These are phyloP conservation scores for Drosophila asahinai DNA, from an alignment of 1,140 invertebrate genomes.

Conservation along the genomic window DNA sequence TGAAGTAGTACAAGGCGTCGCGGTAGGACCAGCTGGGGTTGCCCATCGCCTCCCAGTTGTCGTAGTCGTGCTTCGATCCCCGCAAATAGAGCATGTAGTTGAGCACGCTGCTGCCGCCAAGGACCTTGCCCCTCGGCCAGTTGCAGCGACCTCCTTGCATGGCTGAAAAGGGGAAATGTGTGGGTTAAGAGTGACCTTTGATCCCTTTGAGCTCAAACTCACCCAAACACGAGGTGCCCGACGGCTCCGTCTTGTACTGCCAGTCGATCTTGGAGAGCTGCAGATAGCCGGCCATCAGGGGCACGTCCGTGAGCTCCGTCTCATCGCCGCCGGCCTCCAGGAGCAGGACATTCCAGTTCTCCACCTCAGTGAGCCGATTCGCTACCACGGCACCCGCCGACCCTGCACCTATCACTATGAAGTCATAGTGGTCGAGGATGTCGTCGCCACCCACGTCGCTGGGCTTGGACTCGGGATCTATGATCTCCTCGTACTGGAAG, in stretches of 20 bases:
- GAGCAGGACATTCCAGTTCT: conserved; percentile 93
- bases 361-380: conserved; percentile 92
- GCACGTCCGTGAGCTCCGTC: conserved; percentile 95
- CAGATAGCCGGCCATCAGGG: conserved; percentile 93
- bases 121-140: conserved; percentile 92
- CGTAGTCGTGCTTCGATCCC: conserved; percentile 97
- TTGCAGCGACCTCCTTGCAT: conserved; percentile 93
- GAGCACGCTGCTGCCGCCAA: conserved; percentile 88
- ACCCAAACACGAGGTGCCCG: conserved; percentile 93
- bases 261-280: conserved; percentile 96
- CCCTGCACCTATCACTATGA: conserved; percentile 96
- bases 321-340: conserved; percentile 97
- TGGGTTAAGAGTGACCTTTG: not conserved
- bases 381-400: conserved; percentile 97
- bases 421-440: conserved; percentile 91
- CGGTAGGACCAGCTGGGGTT: conserved; percentile 97
- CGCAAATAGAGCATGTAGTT: conserved; percentile 99
- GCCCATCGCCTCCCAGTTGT: conserved; percentile 95
- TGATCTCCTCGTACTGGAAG: conserved; percentile 91
- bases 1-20: conserved; percentile 95
- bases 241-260: conserved; percentile 96
- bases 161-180: conserved; percentile 86
- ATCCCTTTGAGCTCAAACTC: conserved; percentile 74
- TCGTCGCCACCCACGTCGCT: conserved; percentile 89
- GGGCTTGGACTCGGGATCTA: conserved; percentile 91